These are phyloP conservation scores for Aurelia coerulea DNA, from an alignment of 30 jellyfish, hydroid and myxozoan species.

Conservation along the genomic window DNA sequence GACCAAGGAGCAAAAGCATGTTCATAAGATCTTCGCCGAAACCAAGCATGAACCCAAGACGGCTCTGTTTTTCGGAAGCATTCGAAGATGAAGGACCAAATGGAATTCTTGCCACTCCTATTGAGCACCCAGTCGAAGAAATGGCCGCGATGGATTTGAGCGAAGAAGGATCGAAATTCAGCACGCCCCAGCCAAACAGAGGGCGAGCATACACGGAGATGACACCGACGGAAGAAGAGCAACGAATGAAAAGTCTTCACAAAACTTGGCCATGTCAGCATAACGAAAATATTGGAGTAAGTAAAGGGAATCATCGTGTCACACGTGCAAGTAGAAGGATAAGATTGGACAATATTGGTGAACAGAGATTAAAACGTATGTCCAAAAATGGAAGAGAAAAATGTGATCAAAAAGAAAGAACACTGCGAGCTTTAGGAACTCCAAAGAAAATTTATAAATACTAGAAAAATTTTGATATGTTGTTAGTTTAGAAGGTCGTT, in stretches of 20 bases:
- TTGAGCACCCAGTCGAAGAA: slow-evolving; percentile 35
- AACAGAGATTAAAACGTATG: slow-evolving; percentile 28
- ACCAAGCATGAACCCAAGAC: slow-evolving; percentile 21
- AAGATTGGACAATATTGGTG: slow-evolving; percentile 47
- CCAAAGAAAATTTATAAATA: too few relatives aligned
- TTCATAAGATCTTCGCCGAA: slow-evolving; percentile 13
- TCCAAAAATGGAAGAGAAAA: slow-evolving; percentile 32
- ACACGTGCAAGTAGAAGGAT: slow-evolving; percentile 62
- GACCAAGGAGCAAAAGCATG: slow-evolving; percentile 51
- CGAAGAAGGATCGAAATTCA: background rate
- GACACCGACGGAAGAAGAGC: slow-evolving; percentile 57
- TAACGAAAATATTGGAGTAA: background rate
- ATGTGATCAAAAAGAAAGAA: background rate
- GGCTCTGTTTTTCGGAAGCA: slow-evolving; percentile 54
- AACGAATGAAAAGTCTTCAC: slow-evolving; percentile 15
- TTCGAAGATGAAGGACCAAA: slow-evolving; percentile 56
- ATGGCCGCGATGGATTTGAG: slow-evolving; percentile 15
- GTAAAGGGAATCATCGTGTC: slow-evolving; percentile 4
- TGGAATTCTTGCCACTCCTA: slow-evolving; percentile 41
- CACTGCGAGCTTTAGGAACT: too few relatives aligned
- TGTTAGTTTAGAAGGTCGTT: too few relatives aligned
- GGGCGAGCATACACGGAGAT: slow-evolving; percentile 29
- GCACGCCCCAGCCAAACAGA: slow-evolving; percentile 17
- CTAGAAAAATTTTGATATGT: too few relatives aligned
- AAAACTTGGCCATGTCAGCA: background rate